Conservation (phyloP, 2,888 invertebrate genomes). For the Caenorhabditis angaria region DNA sequence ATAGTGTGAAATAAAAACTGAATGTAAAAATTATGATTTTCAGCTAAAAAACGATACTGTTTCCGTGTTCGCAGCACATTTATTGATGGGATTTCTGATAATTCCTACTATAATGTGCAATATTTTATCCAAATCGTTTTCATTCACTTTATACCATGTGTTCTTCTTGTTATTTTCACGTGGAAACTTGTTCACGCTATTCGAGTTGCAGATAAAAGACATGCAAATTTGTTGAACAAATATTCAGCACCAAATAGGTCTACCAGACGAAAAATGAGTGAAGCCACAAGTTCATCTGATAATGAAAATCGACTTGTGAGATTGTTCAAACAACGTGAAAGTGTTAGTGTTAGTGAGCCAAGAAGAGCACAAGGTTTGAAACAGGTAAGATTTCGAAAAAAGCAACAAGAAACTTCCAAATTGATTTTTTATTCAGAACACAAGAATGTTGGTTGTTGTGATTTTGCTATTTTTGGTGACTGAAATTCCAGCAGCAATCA, state of each 20-base stretch:
- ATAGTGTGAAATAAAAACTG: background rate
- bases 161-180: constrained; percentile 87
- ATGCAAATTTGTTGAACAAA: constrained; percentile 73
- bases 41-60: constrained; percentile 46
- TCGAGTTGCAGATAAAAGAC: constrained; percentile 83
- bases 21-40: constrained; percentile 35
- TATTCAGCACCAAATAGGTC: constrained; percentile 37
- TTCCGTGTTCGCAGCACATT: constrained; percentile 34
- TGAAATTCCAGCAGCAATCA: constrained; percentile 72
- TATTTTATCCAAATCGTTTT: constrained; percentile 80
- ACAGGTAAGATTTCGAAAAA: constrained; percentile 48
- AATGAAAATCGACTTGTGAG: constrained; percentile 41
- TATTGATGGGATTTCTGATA: constrained; percentile 72
- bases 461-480: constrained; percentile 65
- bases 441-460: constrained; percentile 74
- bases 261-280: constrained; percentile 42
- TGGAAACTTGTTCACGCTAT: constrained; percentile 86
- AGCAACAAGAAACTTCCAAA: background rate
- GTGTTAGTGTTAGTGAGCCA: constrained; percentile 63
- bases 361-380: constrained; percentile 65
- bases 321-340: constrained; percentile 49
- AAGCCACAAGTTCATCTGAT: constrained; percentile 35
- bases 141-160: constrained; percentile 89
- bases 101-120: constrained; percentile 81
- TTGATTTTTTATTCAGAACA: constrained; percentile 75